Evolutionary conservation across 2,888 invertebrate species (phyloP).

Genomic region (Caradrina clavipalpis): DNA sequence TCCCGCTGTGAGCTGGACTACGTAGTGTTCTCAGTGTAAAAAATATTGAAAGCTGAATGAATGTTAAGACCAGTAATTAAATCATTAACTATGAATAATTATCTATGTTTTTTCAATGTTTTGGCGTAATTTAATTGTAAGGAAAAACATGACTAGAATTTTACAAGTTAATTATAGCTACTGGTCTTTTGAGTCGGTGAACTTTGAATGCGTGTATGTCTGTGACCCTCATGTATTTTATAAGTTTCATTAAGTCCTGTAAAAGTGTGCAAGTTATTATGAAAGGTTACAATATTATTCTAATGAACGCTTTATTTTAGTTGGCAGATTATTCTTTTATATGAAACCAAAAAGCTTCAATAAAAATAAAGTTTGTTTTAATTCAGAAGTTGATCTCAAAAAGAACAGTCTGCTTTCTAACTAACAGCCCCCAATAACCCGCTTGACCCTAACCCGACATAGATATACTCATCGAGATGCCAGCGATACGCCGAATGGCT

Average conservation of each 20-base stretch:
- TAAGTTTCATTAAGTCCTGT: slow-evolving; percentile 11
- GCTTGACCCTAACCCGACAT: slow-evolving; percentile 87
- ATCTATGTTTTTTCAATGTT: slow-evolving; percentile 18
- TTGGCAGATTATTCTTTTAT: slow-evolving; percentile 66
- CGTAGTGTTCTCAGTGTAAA: slow-evolving; percentile 65
- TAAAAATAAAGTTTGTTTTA: background rate
- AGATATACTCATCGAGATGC: slow-evolving; percentile 97
- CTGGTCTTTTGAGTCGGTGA: slow-evolving; percentile 36
- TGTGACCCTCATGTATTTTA: slow-evolving; percentile 6
- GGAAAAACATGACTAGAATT: slow-evolving; percentile 18
- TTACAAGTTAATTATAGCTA: background rate
- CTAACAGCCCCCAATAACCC: slow-evolving; percentile 91
- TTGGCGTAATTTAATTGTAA: slow-evolving; percentile 2
- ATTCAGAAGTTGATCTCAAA: slow-evolving; percentile 1
- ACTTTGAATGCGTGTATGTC: slow-evolving; percentile 16
- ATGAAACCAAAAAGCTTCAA: background rate
- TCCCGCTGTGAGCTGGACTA: slow-evolving; percentile 81
- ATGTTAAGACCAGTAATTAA: slow-evolving; percentile 37
- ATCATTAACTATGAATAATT: slow-evolving; percentile 2
- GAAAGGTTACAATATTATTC: slow-evolving; percentile 50
- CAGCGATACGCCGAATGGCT: slow-evolving; percentile 96
- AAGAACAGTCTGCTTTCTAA: slow-evolving; percentile 74
- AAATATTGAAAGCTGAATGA: slow-evolving; percentile 32
- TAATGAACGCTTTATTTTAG: slow-evolving; percentile 62
- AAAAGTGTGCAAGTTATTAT: slow-evolving; percentile 48